Base-by-base conservation (phyloP, 2,797 vertebrate species). In the Lepidocolaptes lacrymiger region DNA sequence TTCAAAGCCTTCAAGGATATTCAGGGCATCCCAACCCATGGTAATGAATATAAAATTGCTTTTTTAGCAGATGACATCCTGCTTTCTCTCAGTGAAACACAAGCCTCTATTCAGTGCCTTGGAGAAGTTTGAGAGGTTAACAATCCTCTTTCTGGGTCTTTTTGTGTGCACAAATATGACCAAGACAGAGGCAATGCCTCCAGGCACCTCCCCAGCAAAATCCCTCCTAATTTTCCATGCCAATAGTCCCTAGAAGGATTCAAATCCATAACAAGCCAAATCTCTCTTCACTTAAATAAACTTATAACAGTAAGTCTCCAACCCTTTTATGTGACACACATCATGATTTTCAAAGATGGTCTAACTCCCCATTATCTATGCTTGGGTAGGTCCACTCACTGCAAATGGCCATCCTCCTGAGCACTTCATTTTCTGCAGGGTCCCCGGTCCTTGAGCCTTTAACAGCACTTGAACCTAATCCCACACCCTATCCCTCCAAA, bases 51-150 rank as follows among this genome's bases (percentile, higher is more conserved):
- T 93, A 64, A 95, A 93, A 95, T 74, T 91, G 84, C 88, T 92
- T 94, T 96, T 93, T 92, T 91, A 94, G 89, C 84, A 89, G 95
- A 88, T 96, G 95, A 94, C 91, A 90, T 88, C 78, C 76, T 89
- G 90, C 81, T 95, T 95, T 96, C 93, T 93, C 89, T 86, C 51
- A 48, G 91, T 85, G 89, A 95, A 95, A 97, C 90, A 93, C 85
- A 95, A 96, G 80, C 54, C 91, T 77, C 96, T 86, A 92, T 96
- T 96, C 93, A 96, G 55, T n/a, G 71, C 34, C 49, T 90, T 58
- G 76, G 81, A 93, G 74, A 93, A 82, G 83, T 74, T 1, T 71
- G 62, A 91, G 96, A 85, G n/a, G 88, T 78, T 68, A 89, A 87
- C 85, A 85, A 87, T 39, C 83, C 64, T 74, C 43, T 55, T 88